phyloP scores from a whole-genome alignment of 2,113 vertebrate genomes.

The Semnornis frantzii region DNA sequence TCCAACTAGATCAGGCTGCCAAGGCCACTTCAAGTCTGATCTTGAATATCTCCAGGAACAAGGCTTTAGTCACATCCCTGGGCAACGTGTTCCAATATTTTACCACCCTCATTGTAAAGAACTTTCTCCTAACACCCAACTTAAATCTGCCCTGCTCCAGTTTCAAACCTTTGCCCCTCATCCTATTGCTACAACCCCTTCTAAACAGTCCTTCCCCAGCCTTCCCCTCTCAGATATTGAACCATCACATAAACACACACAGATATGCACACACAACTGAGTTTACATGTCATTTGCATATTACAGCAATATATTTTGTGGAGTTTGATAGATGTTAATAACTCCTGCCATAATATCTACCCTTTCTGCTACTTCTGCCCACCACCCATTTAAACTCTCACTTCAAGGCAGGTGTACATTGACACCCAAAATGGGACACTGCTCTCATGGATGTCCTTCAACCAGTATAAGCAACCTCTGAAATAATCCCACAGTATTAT shows the following conservation, averaged over 20 bases:
- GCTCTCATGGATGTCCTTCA: not conserved
- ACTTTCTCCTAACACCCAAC: too few species aligned
- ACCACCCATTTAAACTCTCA: not conserved
- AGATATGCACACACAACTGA: not conserved
- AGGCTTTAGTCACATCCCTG: too few species aligned
- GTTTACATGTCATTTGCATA: not conserved
- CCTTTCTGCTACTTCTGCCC: not conserved
- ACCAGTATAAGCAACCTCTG: not conserved
- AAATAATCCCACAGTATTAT: not conserved
- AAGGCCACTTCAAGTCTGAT: too few species aligned
- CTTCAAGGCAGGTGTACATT: fast-evolving
- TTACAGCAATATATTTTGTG: not conserved
- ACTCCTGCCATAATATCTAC: not conserved
- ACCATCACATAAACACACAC: not conserved
- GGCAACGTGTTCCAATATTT: too few species aligned
- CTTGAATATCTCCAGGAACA: too few species aligned
- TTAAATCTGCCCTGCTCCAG: too few species aligned
- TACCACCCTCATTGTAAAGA: too few species aligned
- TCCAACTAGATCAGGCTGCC: too few species aligned
- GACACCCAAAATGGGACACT: not conserved
- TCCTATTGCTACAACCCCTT: too few species aligned
- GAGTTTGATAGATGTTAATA: not conserved
- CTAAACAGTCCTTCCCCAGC: too few species aligned
- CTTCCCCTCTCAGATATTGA: too few species aligned
- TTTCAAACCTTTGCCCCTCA: too few species aligned